These are phyloP conservation scores for Plusia festucae DNA, from an alignment of 2,888 invertebrate genomes.

Conservation along the genomic window DNA sequence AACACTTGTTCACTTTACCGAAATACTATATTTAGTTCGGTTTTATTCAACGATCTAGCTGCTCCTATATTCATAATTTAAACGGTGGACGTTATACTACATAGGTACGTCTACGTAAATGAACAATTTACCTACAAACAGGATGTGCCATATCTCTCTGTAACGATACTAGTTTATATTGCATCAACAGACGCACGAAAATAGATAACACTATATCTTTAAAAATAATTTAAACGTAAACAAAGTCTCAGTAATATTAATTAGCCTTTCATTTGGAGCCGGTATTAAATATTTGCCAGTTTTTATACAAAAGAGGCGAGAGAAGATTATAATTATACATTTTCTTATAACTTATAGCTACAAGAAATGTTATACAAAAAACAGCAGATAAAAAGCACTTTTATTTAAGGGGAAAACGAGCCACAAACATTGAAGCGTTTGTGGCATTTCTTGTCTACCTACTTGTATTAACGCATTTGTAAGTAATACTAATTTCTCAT, in stretches of 20 bases:
- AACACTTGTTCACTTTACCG: too few species aligned
- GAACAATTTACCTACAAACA: neutral
- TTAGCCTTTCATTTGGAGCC: neutral
- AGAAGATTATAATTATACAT: too few species aligned
- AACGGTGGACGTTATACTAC: neutral
- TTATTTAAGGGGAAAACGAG: too few species aligned
- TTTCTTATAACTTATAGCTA: too few species aligned
- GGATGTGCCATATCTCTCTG: neutral
- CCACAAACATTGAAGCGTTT: too few species aligned
- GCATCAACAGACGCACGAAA: neutral
- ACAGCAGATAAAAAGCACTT: too few species aligned
- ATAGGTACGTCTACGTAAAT: neutral
- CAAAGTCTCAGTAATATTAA: neutral
- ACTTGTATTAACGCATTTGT: too few species aligned
- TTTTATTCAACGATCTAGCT: neutral
- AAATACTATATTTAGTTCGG: neutral
- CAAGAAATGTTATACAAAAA: too few species aligned
- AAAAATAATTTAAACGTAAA: neutral
- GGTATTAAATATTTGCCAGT: neutral
- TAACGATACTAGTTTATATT: neutral
- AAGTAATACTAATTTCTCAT: too few species aligned
- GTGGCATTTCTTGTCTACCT: too few species aligned
- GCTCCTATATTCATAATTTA: neutral
- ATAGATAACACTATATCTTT: neutral
- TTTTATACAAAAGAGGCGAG: too few species aligned